These are phyloP conservation scores for Bergia sp. DNA, from an alignment of 92 coral and sea anemone genomes.

Conservation along the genomic window DNA sequence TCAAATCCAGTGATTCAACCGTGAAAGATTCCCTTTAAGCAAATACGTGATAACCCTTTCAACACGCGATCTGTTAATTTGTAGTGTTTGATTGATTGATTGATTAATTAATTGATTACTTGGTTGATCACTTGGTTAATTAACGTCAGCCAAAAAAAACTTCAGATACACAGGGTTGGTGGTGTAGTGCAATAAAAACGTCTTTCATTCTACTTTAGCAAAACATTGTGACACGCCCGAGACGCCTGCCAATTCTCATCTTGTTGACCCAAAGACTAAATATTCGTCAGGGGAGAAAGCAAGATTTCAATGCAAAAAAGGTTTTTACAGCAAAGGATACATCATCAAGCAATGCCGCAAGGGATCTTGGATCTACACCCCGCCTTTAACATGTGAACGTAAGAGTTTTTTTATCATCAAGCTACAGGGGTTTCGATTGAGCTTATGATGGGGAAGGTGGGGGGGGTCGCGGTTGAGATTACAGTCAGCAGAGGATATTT, in stretches of 20 bases:
- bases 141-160: too few species aligned
- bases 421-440: too few species aligned
- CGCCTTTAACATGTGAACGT: conserved; percentile 17
- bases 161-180: not conserved
- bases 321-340: not conserved
- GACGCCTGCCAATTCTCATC: not conserved
- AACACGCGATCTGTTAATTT: too few species aligned
- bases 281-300: conserved; percentile 17
- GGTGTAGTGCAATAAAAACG: not conserved
- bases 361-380: conserved; percentile 15
- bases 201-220: not conserved
- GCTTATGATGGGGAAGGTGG: too few species aligned
- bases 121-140: too few species aligned
- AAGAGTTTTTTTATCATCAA: not conserved
- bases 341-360: conserved; percentile 14
- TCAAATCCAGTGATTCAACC: too few species aligned
- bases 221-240: not conserved
- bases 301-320: conserved; percentile 7
- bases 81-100: too few species aligned
- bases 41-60: too few species aligned
- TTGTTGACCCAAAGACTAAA: not conserved
- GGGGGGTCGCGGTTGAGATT: too few species aligned
- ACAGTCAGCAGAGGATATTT: not conserved
- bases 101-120: too few species aligned
- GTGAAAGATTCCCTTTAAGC: too few species aligned